phyloP scores from a whole-genome alignment of 1,140 invertebrate genomes.

The Bilobella aurantiaca region DNA sequence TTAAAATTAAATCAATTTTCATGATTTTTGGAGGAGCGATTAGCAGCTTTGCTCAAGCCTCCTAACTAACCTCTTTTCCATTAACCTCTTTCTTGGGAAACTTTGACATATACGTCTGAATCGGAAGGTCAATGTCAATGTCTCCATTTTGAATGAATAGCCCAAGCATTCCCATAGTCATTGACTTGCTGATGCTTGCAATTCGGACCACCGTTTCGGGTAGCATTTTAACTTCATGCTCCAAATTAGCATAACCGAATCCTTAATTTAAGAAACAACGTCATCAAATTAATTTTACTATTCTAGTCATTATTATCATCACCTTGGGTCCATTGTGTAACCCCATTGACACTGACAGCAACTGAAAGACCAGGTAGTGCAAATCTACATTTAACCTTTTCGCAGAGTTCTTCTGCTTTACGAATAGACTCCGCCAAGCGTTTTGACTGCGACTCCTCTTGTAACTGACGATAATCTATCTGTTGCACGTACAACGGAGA shows the following conservation, averaged over 20 bases:
- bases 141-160: constrained; percentile 47
- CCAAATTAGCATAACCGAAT: constrained; percentile 51
- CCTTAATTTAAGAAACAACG: constrained; percentile 42
- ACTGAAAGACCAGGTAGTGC: constrained; percentile 48
- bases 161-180: constrained; percentile 49
- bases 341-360: constrained; percentile 49
- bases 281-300: not conserved
- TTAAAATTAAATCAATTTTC: constrained; percentile 8
- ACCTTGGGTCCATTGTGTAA: constrained; percentile 46
- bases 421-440: constrained; percentile 17
- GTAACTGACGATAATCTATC: too few species aligned
- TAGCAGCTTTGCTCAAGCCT: constrained; percentile 9
- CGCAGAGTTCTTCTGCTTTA: constrained; percentile 31
- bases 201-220: constrained; percentile 51
- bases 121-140: constrained; percentile 49
- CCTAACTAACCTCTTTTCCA: constrained; percentile 39
- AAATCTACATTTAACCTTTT: constrained; percentile 36
- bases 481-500: too few species aligned
- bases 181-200: constrained; percentile 53
- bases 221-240: constrained; percentile 46
- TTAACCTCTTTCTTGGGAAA: constrained; percentile 48
- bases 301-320: constrained; percentile 14
- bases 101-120: constrained; percentile 47
- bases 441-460: too few species aligned
- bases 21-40: not conserved